Conservation (phyloP, 1,140 invertebrate species). For the Melipona quadrifasciata region DNA sequence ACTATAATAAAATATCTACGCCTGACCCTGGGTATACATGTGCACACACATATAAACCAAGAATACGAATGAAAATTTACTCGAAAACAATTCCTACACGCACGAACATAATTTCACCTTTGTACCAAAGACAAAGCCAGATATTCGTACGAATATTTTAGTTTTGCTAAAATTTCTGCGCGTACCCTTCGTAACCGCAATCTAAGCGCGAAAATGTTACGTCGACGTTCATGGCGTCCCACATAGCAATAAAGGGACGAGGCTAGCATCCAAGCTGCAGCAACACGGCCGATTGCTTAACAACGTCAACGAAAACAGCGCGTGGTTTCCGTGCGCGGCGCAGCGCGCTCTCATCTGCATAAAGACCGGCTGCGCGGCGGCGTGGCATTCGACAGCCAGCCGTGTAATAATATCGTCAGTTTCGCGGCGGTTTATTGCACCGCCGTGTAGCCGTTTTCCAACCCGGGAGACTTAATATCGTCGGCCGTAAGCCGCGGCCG, state of each 20-base stretch:
- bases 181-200: too few relatives aligned
- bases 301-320: slow-evolving; percentile 1
- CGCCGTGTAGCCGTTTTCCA: slow-evolving; percentile 10
- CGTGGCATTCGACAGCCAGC: slow-evolving; percentile 10
- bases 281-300: not conserved
- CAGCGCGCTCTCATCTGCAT: not conserved
- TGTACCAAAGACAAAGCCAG: too few relatives aligned
- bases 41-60: too few relatives aligned
- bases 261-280: not conserved
- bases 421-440: slow-evolving; percentile 43
- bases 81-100: too few relatives aligned
- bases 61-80: too few relatives aligned
- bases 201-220: too few relatives aligned
- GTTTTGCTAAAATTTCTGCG: too few relatives aligned
- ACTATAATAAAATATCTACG: too few relatives aligned
- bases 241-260: not conserved
- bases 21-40: too few relatives aligned
- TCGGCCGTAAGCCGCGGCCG: slow-evolving; percentile 18
- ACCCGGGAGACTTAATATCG: slow-evolving; percentile 42
- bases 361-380: not conserved
- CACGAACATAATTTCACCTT: too few relatives aligned
- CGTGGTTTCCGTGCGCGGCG: not conserved
- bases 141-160: too few relatives aligned
- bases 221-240: too few relatives aligned
- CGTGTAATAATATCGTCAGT: slow-evolving; percentile 44